Conservation (phyloP, 2,113 vertebrate species). For the Scolopax mira region DNA sequence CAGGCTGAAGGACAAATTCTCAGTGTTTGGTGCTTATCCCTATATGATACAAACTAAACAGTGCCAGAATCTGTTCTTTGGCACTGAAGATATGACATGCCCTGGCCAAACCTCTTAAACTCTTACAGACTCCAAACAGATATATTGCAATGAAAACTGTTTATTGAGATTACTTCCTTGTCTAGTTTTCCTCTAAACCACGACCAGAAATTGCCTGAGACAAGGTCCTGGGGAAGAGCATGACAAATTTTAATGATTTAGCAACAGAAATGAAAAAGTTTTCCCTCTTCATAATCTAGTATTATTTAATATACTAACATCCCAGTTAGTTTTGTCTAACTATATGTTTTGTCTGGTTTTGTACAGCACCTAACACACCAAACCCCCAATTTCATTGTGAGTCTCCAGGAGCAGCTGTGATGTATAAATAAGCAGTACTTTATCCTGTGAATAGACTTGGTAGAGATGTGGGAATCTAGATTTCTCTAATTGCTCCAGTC, state of each 20-base stretch:
- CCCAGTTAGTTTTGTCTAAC: not conserved
- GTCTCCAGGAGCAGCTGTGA: not conserved
- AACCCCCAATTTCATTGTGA: not conserved
- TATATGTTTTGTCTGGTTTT: not conserved
- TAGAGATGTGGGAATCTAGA: not conserved
- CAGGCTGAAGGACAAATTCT: not conserved
- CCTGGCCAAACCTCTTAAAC: not conserved
- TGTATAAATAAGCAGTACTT: not conserved
- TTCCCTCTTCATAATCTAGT: rapidly evolving
- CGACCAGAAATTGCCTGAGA: not conserved
- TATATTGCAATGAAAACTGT: not conserved
- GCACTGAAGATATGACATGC: not conserved
- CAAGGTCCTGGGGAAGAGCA: not conserved
- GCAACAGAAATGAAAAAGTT: not conserved
- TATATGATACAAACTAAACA: not conserved
- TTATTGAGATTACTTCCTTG: not conserved
- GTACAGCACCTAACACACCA: not conserved
- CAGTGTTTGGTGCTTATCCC: not conserved
- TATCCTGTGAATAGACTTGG: not conserved
- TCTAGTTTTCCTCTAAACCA: not conserved
- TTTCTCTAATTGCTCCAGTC: not conserved
- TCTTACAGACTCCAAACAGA: not conserved
- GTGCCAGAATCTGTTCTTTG: not conserved
- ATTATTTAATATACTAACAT: not conserved
- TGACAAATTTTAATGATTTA: not conserved